Base-by-base conservation (phyloP, 2,797 vertebrate species). In the Anas georgica region DNA sequence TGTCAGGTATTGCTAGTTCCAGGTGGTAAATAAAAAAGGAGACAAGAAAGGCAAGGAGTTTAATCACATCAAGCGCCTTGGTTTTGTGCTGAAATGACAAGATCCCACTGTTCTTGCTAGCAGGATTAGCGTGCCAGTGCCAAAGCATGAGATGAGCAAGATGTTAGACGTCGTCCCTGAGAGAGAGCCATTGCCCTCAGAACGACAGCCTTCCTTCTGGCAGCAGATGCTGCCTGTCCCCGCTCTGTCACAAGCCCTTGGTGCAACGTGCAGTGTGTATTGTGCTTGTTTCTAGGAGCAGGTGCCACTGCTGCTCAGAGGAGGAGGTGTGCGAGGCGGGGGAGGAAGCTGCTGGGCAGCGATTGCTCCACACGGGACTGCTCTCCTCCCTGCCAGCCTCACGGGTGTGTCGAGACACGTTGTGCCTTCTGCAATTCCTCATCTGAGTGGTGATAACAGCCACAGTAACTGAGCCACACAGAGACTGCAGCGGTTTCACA, bases 11-110 rank as follows among this genome's bases (percentile, higher is more conserved):
- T 37, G 31, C 59, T 67, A 83, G 25, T 77, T 89, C n/a, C 72
- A 89, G 39, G 72, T 33, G n/a, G 41, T 3, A 54, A 37, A 68
- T 50, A 82, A 52, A 56, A 66, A 20, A 68, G 17, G n/a, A 58
- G 5, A 59, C 17, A 28, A 86, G 45, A 45, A 87, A 89, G 48
- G 35, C 23, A 41, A 12, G 21, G 18, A 76, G 23, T 73, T 56
- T 79, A 82, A 80, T 76, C 23, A 35, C 3, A 6, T 43, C 41
- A 79, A 22, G 20, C 76, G 35, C 48, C 17, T 56, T 55, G 31
- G 18, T 50, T 83, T 33, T 75, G 78, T 25, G 60, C 67, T 74
- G 48, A 84, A 63, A 69, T 66, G 29, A 87, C 74, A 91, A 62
- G 59, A 82, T 86, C 43, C 83, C 50, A 45, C 46, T 52, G 52